Conservation (phyloP, 2,888 invertebrate genomes). For the Beris morrisii region DNA sequence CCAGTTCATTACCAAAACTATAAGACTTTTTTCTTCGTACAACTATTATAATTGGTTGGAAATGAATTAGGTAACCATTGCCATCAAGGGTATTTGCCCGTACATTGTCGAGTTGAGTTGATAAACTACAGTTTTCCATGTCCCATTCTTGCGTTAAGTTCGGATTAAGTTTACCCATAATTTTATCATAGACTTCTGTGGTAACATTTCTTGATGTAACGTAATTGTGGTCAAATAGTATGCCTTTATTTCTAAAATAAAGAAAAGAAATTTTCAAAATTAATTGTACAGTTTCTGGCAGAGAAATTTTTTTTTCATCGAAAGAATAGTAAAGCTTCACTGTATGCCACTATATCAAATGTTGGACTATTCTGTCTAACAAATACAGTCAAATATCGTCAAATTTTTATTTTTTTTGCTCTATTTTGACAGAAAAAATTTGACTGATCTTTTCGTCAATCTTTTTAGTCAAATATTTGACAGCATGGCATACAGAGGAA, state of each 20-base stretch:
- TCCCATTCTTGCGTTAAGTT: constrained; percentile 55
- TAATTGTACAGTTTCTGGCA: background rate
- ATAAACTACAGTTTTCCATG: constrained; percentile 70
- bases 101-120: constrained; percentile 75
- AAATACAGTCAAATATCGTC: too few relatives aligned
- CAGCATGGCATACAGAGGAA: too few relatives aligned
- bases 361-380: too few relatives aligned
- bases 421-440: too few relatives aligned
- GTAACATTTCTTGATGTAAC: constrained; percentile 58
- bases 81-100: background rate
- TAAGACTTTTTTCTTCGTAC: background rate
- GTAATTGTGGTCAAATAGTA: constrained; percentile 51
- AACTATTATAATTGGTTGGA: background rate
- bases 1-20: background rate
- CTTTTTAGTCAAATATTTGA: too few relatives aligned
- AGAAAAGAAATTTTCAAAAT: background rate
- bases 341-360: too few relatives aligned
- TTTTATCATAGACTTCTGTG: constrained; percentile 61
- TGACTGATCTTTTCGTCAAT: too few relatives aligned
- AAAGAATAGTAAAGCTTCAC: too few relatives aligned
- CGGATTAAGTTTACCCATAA: constrained; percentile 48
- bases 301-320: too few relatives aligned
- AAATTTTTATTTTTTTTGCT: too few relatives aligned
- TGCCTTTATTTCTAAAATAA: constrained; percentile 58
- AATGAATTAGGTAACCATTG: background rate